These are phyloP conservation scores for Formicarius rufipectus DNA, from an alignment of 2,113 vertebrate species.

Conservation along the genomic window DNA sequence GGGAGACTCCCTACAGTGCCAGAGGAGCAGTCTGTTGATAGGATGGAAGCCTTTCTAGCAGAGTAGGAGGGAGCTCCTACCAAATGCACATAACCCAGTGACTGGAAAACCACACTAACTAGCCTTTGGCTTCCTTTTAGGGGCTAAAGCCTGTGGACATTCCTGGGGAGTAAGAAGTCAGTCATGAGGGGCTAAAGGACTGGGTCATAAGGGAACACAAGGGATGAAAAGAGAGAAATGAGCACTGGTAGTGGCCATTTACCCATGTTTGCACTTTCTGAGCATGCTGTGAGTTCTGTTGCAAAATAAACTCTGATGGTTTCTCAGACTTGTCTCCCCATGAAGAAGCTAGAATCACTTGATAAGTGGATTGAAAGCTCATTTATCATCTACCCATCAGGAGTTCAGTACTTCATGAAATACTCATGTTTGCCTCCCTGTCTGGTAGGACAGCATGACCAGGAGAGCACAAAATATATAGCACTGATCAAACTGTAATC, in stretches of 20 bases:
- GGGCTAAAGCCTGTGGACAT: background rate
- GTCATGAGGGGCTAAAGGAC: background rate
- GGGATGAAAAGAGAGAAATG: background rate
- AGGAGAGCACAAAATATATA: background rate
- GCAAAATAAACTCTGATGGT: background rate
- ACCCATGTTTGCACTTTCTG: background rate
- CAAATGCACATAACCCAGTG: background rate
- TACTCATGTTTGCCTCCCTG: background rate
- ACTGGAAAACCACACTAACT: background rate
- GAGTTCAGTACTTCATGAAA: slow-evolving; percentile 8
- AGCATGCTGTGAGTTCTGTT: background rate
- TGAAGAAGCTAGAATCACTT: background rate
- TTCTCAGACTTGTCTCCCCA: background rate
- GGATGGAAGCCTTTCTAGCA: background rate
- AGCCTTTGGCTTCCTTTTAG: background rate
- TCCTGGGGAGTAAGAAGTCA: background rate
- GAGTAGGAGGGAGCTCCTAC: background rate
- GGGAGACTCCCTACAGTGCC: background rate
- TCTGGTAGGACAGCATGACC: background rate
- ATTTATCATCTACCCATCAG: background rate
- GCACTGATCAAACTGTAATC: slow-evolving; percentile 7
- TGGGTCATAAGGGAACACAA: background rate
- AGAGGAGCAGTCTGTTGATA: background rate
- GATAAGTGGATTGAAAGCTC: slow-evolving; percentile 7
- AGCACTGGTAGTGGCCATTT: background rate